Conservation (phyloP, 2,113 vertebrate species). For the Deroptyus accipitrinus region DNA sequence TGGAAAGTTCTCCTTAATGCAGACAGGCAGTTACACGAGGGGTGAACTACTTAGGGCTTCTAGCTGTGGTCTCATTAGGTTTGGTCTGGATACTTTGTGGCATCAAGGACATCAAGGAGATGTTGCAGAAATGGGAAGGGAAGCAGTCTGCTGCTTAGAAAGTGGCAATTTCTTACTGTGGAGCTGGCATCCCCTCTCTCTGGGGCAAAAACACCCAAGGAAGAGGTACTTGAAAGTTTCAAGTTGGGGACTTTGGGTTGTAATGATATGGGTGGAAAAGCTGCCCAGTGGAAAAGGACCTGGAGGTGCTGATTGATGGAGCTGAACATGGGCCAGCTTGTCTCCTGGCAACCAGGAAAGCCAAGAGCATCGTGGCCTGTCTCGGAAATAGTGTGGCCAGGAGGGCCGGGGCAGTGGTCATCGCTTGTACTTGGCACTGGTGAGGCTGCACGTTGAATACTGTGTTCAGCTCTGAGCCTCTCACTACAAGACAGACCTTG, state of each 20-base stretch:
- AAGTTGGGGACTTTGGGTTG: fast-evolving
- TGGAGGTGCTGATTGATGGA: background rate
- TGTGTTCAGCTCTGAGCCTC: background rate
- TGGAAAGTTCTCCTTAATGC: background rate
- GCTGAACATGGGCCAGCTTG: background rate
- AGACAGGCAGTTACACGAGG: background rate
- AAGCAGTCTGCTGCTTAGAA: background rate
- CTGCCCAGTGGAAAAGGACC: background rate
- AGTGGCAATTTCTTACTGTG: background rate
- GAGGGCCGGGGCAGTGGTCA: background rate
- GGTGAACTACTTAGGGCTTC: background rate
- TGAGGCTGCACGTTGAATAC: background rate
- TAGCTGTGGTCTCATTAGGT: fast-evolving
- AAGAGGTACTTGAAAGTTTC: background rate
- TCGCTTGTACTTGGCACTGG: background rate
- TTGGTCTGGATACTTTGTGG: background rate
- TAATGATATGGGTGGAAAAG: background rate
- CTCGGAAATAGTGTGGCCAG: background rate
- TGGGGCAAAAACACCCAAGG: background rate
- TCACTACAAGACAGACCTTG: background rate
- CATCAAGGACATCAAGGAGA: background rate
- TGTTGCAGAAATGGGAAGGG: fast-evolving
- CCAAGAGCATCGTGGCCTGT: background rate
- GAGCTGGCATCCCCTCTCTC: background rate
- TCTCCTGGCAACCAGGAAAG: background rate